Percentiles rank a stretch among this genome's conserved stretches.
phyloP scores from a whole-genome alignment of 1,140 invertebrate genomes.

The Trypoxylus dichotomus region DNA sequence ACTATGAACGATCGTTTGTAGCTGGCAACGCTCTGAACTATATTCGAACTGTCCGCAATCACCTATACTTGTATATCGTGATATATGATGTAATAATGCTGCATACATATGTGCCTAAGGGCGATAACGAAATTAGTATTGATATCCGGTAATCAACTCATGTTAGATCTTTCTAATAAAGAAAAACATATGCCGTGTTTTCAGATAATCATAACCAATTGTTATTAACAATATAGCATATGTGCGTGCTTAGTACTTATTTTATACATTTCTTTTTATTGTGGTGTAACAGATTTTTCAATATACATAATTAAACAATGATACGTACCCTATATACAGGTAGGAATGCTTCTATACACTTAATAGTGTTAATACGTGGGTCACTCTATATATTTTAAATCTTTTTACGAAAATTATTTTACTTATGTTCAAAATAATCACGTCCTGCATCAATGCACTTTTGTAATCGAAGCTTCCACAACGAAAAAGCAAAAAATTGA shows the following conservation, averaged over 20 bases:
- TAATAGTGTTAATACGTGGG: too few species aligned
- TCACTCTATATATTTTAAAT: too few species aligned
- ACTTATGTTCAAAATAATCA: too few species aligned
- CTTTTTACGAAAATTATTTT: too few species aligned
- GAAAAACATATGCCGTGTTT: slow-evolving; percentile 48
- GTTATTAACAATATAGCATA: slow-evolving; percentile 24
- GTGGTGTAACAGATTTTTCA: background rate
- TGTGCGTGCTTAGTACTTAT: background rate
- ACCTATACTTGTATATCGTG: slow-evolving; percentile 51
- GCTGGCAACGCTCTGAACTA: slow-evolving; percentile 38
- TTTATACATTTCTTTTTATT: background rate
- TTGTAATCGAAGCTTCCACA: too few species aligned
- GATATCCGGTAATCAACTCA: slow-evolving; percentile 50
- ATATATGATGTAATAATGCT: slow-evolving; percentile 54
- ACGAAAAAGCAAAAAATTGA: too few species aligned
- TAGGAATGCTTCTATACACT: too few species aligned
- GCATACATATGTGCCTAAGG: slow-evolving; percentile 51
- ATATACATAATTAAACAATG: background rate
- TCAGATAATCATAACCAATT: slow-evolving; percentile 18
- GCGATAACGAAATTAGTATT: slow-evolving; percentile 53
- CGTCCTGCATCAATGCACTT: too few species aligned
- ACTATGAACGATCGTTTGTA: slow-evolving; percentile 30
- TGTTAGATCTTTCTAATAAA: slow-evolving; percentile 46
- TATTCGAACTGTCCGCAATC: slow-evolving; percentile 48
- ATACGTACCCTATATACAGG: background rate